These are phyloP conservation scores for crab-eating macaque (Macaca fascicularis) DNA, from an alignment of 2,113 vertebrate species.

Conservation along the genomic window T2T-MFA8v1.1 NC_088378.1:70562501-70563000, in stretches of 20 bases:
- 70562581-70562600: background rate
- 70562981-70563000: background rate
- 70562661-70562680: background rate
- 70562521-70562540: background rate
- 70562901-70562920: background rate
- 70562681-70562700: background rate
- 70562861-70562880: background rate
- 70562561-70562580: background rate
- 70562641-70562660: background rate
- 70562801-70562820: background rate
- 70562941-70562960: background rate
- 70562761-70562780: background rate
- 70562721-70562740: slow-evolving; percentile 13
- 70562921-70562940: background rate
- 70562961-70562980: background rate
- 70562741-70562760: slow-evolving; percentile 5
- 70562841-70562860: slow-evolving; percentile 19
- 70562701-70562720: background rate
- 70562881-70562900: background rate
- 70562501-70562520: background rate
- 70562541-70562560: background rate
- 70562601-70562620: background rate
- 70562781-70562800: slow-evolving; percentile 7
- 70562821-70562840: slow-evolving; percentile 5
- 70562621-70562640: background rate